phyloP scores from a whole-genome alignment of 2,113 vertebrate species.

The Periophthalmodon schlosseri region DNA sequence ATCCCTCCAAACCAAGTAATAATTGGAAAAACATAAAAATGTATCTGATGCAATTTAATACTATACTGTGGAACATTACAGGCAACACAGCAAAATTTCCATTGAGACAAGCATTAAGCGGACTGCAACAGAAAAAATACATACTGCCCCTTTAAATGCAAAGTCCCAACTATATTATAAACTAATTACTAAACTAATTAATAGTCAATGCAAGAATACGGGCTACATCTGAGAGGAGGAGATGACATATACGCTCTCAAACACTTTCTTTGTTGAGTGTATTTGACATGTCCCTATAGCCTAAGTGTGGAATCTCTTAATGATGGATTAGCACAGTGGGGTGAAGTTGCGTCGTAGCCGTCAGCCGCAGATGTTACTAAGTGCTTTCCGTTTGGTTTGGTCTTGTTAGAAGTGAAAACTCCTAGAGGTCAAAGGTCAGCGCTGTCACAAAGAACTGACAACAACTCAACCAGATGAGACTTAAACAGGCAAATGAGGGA shows the following conservation, averaged over 20 bases:
- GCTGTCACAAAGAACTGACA: background rate
- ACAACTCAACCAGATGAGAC: background rate
- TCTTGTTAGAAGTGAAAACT: background rate
- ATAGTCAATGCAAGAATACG: too few relatives aligned
- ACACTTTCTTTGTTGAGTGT: background rate
- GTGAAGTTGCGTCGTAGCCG: background rate
- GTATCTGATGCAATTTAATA: too few relatives aligned
- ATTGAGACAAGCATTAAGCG: too few relatives aligned
- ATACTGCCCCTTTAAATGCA: too few relatives aligned
- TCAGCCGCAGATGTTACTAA: background rate
- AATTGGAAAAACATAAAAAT: too few relatives aligned
- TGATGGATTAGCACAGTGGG: slow-evolving; percentile 1
- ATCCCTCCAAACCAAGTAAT: too few relatives aligned
- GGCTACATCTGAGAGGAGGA: too few relatives aligned
- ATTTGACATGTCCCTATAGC: background rate
- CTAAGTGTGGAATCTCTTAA: background rate
- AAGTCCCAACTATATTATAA: too few relatives aligned
- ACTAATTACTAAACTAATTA: too few relatives aligned
- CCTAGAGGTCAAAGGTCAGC: background rate
- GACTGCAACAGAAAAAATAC: too few relatives aligned
- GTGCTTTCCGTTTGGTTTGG: background rate
- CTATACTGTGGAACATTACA: too few relatives aligned
- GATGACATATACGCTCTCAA: background rate
- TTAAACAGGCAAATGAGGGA: background rate
- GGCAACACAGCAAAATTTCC: too few relatives aligned